Evolutionary conservation across 2,113 vertebrate genomes (phyloP).

Genomic region (Xenotilapia leptura): DNA sequence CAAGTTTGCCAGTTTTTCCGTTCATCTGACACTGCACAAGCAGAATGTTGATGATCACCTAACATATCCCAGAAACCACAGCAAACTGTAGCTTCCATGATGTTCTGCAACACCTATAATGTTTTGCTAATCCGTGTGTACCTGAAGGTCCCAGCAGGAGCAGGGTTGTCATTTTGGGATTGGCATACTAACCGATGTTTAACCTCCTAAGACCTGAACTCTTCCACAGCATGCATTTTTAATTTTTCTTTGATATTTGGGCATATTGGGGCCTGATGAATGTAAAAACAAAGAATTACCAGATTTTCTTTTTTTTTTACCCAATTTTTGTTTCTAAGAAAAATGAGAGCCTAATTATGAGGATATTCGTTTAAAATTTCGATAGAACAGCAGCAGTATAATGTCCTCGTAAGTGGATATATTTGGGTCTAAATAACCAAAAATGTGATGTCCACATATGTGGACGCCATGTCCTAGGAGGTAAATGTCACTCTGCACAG

Average conservation of each 20-base stretch:
- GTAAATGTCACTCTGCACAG: neutral
- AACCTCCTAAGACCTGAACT: neutral
- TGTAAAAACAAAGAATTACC: too few relatives aligned
- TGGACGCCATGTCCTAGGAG: too few relatives aligned
- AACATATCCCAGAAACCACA: neutral
- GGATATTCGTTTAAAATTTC: neutral
- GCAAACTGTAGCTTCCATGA: neutral
- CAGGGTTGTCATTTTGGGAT: neutral
- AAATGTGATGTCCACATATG: too few relatives aligned
- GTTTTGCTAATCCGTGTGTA: neutral
- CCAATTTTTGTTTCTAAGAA: neutral
- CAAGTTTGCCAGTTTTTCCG: neutral
- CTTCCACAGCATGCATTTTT: neutral
- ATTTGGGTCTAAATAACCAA: too few relatives aligned
- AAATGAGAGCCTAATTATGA: neutral
- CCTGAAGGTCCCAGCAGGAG: neutral
- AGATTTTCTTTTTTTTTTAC: neutral
- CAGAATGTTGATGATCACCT: neutral
- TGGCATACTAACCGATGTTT: neutral
- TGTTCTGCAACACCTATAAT: neutral
- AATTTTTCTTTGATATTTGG: too few relatives aligned
- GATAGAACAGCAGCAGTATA: neutral
- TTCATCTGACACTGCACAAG: neutral
- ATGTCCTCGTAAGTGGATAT: neutral
- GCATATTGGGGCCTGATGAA: too few relatives aligned